Evolutionary conservation across 2,797 vertebrate genomes (phyloP), one percentile per base, ranked within the genome.

Genomic region (Chelmon rostratus): DNA sequence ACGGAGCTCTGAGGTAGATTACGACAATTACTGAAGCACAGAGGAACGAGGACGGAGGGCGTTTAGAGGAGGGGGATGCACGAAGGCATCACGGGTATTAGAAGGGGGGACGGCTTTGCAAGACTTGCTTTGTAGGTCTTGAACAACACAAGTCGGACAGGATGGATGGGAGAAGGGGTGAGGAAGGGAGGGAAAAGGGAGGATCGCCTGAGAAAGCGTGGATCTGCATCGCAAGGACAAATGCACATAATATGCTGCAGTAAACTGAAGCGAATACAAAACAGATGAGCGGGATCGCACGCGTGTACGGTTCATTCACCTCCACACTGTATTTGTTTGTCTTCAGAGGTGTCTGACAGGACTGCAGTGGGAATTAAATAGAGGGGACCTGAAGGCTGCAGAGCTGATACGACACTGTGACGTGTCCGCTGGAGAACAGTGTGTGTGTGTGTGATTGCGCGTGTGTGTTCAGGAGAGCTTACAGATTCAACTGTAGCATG

Each of bases 251-350:
- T 72, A 81, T 78, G 87, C 90, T 90, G 91, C 93, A 90, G 92
- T 90, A 90, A 89, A 91, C 78, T 72, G 84, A 80, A 83, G 70
- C 10, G 90, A 93, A 93, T 94, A 90, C 85, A 88, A 83, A 92
- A 79, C 81, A 88, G 91, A 76, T 46, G 56, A 80, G 79, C 75
- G 75, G 52, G 58, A 73, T 81, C 35, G 12, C 79, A 80, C 42
- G 57, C 53, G 44, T 68, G 83, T 80, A 23, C 79, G 53, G 81
- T 77, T 83, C 73, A 67, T 70, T 86, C 79, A 79, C 81, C 86
- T 78, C 64, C 83, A 75, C 67, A 53, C 54, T 1, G 40, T 21
- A 23, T 82, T 83, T 72, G 73, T 76, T 84, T 90, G 86, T 72
- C 21, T 38, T 81, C 63, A 65, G 63, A 67, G 72, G 78, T 65